Evolutionary conservation across 2,888 invertebrate species (phyloP).

Genomic region (Tenthredo notha): DNA sequence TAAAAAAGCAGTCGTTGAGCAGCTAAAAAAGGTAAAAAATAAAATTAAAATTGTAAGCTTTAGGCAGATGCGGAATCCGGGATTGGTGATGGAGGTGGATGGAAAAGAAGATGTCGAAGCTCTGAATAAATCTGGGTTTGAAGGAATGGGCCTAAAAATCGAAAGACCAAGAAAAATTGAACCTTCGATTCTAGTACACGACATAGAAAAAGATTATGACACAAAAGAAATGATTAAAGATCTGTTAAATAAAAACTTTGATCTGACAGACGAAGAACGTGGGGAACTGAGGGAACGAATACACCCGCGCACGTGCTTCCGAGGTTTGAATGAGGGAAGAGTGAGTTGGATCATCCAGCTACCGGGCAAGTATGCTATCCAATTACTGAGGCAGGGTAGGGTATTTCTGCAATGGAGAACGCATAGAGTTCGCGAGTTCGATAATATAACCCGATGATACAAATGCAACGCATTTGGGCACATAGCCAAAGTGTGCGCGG

Average conservation of each 20-base stretch:
- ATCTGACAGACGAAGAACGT: background rate
- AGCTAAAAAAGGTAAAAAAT: background rate
- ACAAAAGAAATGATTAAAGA: background rate
- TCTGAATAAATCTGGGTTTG: background rate
- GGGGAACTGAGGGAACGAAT: too few relatives aligned
- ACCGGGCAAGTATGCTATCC: background rate
- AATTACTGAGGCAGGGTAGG: background rate
- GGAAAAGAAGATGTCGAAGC: background rate
- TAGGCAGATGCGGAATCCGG: background rate
- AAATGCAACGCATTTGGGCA: background rate
- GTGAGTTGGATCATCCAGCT: background rate
- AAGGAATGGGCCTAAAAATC: background rate
- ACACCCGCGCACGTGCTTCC: too few relatives aligned
- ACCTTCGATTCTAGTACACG: background rate
- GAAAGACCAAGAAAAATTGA: background rate
- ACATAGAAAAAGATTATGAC: background rate
- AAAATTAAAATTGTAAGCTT: background rate
- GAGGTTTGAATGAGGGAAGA: background rate
- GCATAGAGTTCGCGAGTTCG: background rate
- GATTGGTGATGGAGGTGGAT: background rate
- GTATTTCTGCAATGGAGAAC: background rate
- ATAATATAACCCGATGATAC: background rate
- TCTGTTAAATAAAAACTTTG: background rate
- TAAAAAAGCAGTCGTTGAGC: background rate
- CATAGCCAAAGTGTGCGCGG: background rate